phyloP scores from a whole-genome alignment of 2,888 invertebrate species.

The Xestia ashworthii region DNA sequence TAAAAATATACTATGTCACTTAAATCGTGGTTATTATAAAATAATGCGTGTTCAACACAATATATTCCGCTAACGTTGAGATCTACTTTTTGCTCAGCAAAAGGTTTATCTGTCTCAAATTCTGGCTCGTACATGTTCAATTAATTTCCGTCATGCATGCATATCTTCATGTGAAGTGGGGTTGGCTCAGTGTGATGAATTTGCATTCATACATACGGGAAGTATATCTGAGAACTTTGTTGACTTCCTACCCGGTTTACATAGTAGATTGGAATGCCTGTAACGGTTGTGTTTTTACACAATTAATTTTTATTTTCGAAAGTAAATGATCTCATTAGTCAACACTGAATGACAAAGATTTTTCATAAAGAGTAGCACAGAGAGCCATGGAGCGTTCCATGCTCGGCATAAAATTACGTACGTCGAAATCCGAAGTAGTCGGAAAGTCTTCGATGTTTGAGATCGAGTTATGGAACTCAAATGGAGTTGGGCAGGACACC shows the following conservation, averaged over 20 bases:
- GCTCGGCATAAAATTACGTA: too few relatives aligned
- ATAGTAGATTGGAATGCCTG: slow-evolving; percentile 33
- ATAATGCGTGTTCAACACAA: background rate
- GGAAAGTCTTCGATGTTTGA: too few relatives aligned
- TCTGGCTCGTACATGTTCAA: slow-evolving; percentile 46
- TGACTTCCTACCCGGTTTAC: slow-evolving; percentile 39
- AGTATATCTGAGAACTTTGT: slow-evolving; percentile 42
- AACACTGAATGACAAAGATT: background rate
- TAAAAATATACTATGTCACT: background rate
- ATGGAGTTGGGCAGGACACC: too few relatives aligned
- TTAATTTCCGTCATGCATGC: slow-evolving; percentile 60
- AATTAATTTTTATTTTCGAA: background rate
- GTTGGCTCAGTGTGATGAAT: slow-evolving; percentile 56
- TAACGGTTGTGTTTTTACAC: background rate
- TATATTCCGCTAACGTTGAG: background rate
- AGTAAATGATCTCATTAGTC: background rate
- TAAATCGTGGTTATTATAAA: background rate
- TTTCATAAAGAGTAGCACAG: background rate
- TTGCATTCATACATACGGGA: slow-evolving; percentile 56
- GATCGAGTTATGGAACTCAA: too few relatives aligned
- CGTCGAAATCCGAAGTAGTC: too few relatives aligned
- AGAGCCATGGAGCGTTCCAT: too few relatives aligned
- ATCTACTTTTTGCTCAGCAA: slow-evolving; percentile 12
- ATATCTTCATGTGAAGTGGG: slow-evolving; percentile 54
- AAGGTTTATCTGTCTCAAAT: slow-evolving; percentile 23